A percentile compares a stretch with the other conserved stretches of the same genome.
Evolutionary conservation across 1,140 invertebrate species (phyloP).

Genomic region (Marisa cornuarietis): DNA sequence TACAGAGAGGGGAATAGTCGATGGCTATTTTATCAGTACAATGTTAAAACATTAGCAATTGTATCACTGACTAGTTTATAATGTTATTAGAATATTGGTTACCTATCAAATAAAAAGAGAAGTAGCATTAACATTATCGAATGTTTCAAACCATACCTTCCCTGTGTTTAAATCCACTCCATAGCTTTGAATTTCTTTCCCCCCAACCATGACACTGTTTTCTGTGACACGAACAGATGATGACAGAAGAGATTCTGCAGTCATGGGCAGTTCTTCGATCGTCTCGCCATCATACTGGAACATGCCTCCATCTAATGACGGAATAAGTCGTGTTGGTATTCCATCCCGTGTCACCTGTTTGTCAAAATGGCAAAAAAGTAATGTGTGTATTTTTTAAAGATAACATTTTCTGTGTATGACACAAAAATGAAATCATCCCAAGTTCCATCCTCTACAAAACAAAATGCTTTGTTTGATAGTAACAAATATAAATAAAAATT

Average conservation of each 20-base stretch:
- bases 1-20: too few species aligned
- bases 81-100: too few species aligned
- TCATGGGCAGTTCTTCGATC: slow-evolving; percentile 86
- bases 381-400: background rate
- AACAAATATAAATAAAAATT: background rate
- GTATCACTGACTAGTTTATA: too few species aligned
- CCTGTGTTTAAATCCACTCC: slow-evolving; percentile 82
- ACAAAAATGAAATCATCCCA: background rate
- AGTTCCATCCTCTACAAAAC: background rate
- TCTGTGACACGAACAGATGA: slow-evolving; percentile 84
- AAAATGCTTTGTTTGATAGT: background rate
- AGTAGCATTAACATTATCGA: too few species aligned
- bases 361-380: background rate
- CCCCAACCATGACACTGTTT: slow-evolving; percentile 85
- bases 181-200: slow-evolving; percentile 71
- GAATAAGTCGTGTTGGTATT: slow-evolving; percentile 86
- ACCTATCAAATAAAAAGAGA: too few species aligned
- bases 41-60: too few species aligned
- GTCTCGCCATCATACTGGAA: slow-evolving; percentile 91
- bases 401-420: background rate
- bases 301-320: slow-evolving; percentile 87
- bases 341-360: slow-evolving; percentile 83
- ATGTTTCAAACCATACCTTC: slow-evolving; percentile 58
- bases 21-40: too few species aligned
- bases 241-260: slow-evolving; percentile 84